Conservation (phyloP, 2,113 vertebrate genomes). For the Machaerirhynchus nigripectus region DNA sequence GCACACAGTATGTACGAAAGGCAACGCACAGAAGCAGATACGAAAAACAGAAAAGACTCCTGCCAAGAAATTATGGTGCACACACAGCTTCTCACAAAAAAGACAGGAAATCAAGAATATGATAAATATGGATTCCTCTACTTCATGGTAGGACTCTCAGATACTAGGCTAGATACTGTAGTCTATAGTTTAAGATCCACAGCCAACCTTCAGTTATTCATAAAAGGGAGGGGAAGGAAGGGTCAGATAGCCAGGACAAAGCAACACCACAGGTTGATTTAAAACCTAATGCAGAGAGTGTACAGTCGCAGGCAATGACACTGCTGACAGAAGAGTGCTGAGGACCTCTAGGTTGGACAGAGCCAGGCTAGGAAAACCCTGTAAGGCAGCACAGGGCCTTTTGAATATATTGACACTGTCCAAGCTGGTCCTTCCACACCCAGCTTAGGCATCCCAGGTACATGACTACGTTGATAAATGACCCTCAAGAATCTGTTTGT, state of each 20-base stretch:
- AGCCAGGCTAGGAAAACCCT: background rate
- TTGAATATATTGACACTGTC: background rate
- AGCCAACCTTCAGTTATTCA: background rate
- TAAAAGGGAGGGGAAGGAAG: background rate
- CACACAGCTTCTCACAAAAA: background rate
- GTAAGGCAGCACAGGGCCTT: background rate
- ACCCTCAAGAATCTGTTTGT: background rate
- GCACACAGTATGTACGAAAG: fast-evolving
- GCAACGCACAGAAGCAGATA: background rate
- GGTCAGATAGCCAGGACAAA: background rate
- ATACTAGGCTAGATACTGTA: background rate
- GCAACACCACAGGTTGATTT: background rate
- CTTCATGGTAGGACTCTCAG: background rate
- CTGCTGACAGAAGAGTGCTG: background rate
- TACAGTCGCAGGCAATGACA: background rate
- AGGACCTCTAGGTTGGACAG: background rate
- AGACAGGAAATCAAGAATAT: background rate
- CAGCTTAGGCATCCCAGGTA: background rate
- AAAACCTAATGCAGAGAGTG: background rate
- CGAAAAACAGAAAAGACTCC: background rate
- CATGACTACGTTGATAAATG: fast-evolving
- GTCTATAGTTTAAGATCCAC: background rate
- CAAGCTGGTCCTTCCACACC: background rate
- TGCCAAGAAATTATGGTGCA: background rate
- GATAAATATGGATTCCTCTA: background rate